phyloP scores from a whole-genome alignment of 35 echinoderm and acorn worm species.

The Ptychodera flava region DNA sequence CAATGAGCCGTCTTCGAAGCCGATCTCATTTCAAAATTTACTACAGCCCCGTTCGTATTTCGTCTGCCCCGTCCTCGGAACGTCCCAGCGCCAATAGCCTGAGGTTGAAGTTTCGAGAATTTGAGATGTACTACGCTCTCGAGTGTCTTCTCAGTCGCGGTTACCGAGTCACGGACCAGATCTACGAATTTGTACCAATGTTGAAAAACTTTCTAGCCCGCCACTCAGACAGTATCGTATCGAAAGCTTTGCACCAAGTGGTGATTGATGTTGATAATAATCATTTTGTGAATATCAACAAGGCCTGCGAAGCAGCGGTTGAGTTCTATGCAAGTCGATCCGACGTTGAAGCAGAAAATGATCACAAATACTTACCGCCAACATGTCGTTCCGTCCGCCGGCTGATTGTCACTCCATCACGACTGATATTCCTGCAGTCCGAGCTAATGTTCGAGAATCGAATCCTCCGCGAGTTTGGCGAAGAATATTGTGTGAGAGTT shows the following conservation, averaged over 20 bases:
- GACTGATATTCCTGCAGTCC: not conserved
- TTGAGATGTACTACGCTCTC: not conserved
- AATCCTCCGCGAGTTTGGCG: constrained; percentile 9
- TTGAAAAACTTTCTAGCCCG: not conserved
- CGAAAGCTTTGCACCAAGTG: not conserved
- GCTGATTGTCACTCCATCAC: not conserved
- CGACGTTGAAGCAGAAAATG: not conserved
- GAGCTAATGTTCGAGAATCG: constrained; percentile 25
- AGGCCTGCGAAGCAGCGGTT: not conserved
- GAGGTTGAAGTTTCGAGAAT: not conserved
- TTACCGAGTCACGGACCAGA: not conserved
- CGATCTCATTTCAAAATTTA: not conserved
- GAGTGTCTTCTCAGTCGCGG: not conserved
- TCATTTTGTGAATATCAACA: not conserved
- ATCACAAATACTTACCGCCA: not conserved
- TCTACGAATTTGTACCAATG: not conserved
- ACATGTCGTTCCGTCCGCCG: constrained; percentile 11
- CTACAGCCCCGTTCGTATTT: not conserved
- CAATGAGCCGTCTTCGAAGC: not conserved
- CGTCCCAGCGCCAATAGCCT: no score
- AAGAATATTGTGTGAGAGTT: constrained; percentile 18
- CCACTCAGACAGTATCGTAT: not conserved
- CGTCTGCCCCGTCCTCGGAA: no score
- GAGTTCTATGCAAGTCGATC: not conserved
- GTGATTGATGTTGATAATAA: not conserved